phyloP scores from a whole-genome alignment of 2,113 vertebrate species.

The Galeopterus variegatus region DNA sequence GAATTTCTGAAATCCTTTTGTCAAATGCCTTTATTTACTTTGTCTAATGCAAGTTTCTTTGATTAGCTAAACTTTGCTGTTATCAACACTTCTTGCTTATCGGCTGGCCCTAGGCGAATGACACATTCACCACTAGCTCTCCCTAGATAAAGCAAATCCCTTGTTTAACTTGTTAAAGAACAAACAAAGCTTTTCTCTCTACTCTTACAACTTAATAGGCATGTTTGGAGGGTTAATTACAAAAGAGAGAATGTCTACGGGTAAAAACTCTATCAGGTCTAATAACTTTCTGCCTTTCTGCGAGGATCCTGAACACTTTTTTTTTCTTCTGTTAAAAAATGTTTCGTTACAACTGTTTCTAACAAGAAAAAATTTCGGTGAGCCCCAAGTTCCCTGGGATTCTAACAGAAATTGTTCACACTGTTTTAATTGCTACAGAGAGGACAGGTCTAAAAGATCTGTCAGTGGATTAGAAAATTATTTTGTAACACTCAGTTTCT shows the following conservation, averaged over 20 bases:
- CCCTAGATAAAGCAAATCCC: conserved; percentile 89
- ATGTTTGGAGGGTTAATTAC: conserved; percentile 86
- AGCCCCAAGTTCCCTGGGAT: not conserved
- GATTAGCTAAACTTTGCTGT: conserved; percentile 88
- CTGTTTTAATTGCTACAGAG: conserved; percentile 37
- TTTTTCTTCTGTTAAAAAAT: conserved; percentile 40
- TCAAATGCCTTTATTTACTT: conserved; percentile 86
- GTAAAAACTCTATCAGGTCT: conserved; percentile 62
- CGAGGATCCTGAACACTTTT: conserved; percentile 52
- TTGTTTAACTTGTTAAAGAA: conserved; percentile 89
- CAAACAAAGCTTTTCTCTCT: conserved; percentile 86
- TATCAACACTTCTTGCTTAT: conserved; percentile 90
- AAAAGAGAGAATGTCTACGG: conserved; percentile 75
- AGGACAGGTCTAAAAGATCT: not conserved
- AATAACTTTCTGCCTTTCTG: conserved; percentile 19
- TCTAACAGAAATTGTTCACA: not conserved
- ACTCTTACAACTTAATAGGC: conserved; percentile 84
- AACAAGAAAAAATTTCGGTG: conserved; percentile 80
- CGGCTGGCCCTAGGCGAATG: conserved; percentile 84
- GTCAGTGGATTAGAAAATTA: conserved; percentile 62
- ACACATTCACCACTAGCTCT: conserved; percentile 90
- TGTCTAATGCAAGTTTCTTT: conserved; percentile 87
- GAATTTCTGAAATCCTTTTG: conserved; percentile 86
- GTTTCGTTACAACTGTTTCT: conserved; percentile 51
- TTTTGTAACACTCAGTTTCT: conserved; percentile 62